Evolutionary conservation across 2,797 vertebrate genomes (phyloP).

Genomic region (Melanitta fusca): DNA sequence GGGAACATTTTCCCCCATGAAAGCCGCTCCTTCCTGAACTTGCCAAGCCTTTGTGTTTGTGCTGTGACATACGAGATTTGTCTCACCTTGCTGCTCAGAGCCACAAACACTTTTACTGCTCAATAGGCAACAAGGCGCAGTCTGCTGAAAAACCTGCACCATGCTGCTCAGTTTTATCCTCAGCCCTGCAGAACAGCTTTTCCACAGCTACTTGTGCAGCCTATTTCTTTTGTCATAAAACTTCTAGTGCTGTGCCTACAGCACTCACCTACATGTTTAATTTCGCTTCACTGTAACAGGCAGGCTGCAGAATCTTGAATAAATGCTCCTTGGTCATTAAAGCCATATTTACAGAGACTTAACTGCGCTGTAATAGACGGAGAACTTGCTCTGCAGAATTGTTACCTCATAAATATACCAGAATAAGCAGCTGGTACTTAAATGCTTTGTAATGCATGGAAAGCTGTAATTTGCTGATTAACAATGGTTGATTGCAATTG

Average conservation of each 20-base stretch:
- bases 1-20: background rate
- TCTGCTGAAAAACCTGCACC: background rate
- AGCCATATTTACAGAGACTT: conserved; percentile 27
- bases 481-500: conserved; percentile 19
- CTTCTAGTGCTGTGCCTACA: background rate
- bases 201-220: background rate
- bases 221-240: background rate
- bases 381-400: conserved; percentile 35
- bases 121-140: background rate
- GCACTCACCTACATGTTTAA: background rate
- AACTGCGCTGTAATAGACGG: conserved; percentile 22
- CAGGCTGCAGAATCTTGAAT: conserved; percentile 19
- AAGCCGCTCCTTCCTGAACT: background rate
- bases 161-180: background rate
- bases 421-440: conserved; percentile 63
- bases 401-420: background rate
- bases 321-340: conserved; percentile 38
- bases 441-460: conserved; percentile 44
- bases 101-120: background rate
- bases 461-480: conserved; percentile 72
- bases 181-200: background rate
- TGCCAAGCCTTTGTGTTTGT: background rate
- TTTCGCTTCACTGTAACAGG: background rate
- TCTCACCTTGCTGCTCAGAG: background rate
- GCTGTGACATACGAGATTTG: background rate